These are phyloP conservation scores for Ennomos quercinarius DNA, from an alignment of 2,888 invertebrate genomes.

Conservation along the genomic window DNA sequence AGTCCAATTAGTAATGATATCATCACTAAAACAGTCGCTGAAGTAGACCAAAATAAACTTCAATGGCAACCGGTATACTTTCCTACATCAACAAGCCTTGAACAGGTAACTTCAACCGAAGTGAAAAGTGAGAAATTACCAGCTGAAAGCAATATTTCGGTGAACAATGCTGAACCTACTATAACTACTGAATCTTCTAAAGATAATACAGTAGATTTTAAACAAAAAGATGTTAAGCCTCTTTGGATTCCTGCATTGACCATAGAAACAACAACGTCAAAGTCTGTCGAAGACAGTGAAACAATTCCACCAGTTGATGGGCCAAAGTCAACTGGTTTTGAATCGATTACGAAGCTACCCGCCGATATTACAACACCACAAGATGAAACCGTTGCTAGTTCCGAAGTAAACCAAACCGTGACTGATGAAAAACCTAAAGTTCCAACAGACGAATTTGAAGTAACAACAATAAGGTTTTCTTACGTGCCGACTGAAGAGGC, in stretches of 20 bases:
- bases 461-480: conserved; percentile 78
- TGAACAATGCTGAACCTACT: conserved; percentile 59
- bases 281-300: conserved; percentile 52
- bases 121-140: conserved; percentile 63
- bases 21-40: conserved; percentile 61
- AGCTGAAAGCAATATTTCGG: conserved; percentile 70
- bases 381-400: conserved; percentile 62
- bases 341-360: conserved; percentile 81
- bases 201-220: conserved; percentile 44
- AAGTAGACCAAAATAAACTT: conserved; percentile 64
- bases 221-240: conserved; percentile 50
- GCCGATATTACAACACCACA: conserved; percentile 74
- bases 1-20: conserved; percentile 63
- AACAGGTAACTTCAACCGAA: conserved; percentile 52
- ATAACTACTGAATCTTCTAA: conserved; percentile 50
- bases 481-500: conserved; percentile 68
- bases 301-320: conserved; percentile 65
- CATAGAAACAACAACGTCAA: conserved; percentile 51
- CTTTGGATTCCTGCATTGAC: conserved; percentile 62
- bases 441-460: conserved; percentile 71
- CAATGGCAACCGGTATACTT: conserved; percentile 60
- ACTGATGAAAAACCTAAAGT: conserved; percentile 50
- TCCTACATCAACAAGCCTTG: conserved; percentile 46
- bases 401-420: conserved; percentile 58
- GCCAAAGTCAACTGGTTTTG: conserved; percentile 73